Percentiles rank a stretch among this genome's conserved stretches.
Conservation (phyloP, 2,797 vertebrate genomes). For the Taenioides sp. region DNA sequence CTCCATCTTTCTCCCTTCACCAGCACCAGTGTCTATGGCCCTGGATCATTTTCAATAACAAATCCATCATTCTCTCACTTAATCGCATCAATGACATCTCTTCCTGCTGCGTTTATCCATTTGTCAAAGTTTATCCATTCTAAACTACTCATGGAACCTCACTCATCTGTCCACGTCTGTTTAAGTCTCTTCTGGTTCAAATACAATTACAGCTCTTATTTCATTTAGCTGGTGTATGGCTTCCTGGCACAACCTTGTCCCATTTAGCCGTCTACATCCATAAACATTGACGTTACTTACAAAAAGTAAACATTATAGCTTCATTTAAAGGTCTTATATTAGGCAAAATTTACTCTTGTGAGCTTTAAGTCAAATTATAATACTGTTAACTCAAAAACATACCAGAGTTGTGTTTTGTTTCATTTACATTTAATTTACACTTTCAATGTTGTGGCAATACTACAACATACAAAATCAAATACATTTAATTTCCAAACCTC, state of each 20-base stretch:
- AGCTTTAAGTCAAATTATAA: too few relatives aligned
- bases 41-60: background rate
- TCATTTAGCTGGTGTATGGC: background rate
- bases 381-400: too few relatives aligned
- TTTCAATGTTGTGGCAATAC: too few relatives aligned
- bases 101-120: background rate
- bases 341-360: too few relatives aligned
- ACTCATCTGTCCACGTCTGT: background rate
- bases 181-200: background rate
- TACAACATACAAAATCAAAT: too few relatives aligned
- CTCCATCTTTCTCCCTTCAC: background rate
- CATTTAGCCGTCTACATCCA: background rate
- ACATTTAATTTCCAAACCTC: too few relatives aligned
- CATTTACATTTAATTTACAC: too few relatives aligned
- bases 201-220: background rate
- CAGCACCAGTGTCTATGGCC: background rate
- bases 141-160: background rate
- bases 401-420: too few relatives aligned
- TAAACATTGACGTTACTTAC: background rate
- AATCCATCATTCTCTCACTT: background rate
- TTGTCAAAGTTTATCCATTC: background rate
- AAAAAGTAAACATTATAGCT: background rate
- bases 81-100: slow-evolving; percentile 1
- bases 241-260: background rate
- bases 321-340: background rate